Conservation (phyloP, 2,113 vertebrate genomes). For the Synchiropus splendidus region DNA sequence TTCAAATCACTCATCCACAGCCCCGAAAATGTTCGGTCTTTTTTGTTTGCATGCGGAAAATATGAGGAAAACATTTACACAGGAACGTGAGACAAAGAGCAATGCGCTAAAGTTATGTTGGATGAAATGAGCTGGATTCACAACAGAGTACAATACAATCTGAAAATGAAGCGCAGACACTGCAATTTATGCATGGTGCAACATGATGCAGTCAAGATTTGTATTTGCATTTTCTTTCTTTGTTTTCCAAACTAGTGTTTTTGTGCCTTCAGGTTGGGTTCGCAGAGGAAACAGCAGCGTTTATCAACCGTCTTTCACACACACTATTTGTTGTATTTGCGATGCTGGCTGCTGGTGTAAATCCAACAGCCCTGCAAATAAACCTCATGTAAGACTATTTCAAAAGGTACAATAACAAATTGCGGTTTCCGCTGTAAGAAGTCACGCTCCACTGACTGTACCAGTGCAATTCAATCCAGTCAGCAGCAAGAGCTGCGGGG, state of each 20-base stretch:
- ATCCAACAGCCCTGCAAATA: no score
- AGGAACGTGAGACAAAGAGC: no score
- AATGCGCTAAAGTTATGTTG: no score
- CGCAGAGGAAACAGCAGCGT: slow-evolving; percentile 6
- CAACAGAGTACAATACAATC: no score
- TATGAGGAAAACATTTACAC: no score
- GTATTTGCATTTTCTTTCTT: slow-evolving; percentile 56
- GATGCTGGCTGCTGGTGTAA: no score
- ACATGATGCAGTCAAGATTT: slow-evolving; percentile 46
- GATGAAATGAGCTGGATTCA: no score
- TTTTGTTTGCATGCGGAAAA: no score
- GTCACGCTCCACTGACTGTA: neutral
- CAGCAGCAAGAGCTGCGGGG: neutral
- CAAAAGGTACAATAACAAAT: neutral
- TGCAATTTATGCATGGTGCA: no score
- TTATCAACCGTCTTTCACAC: neutral
- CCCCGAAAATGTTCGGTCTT: slow-evolving; percentile 19
- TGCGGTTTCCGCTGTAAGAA: neutral
- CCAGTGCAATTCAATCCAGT: no score
- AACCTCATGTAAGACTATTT: neutral
- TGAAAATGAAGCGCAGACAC: no score
- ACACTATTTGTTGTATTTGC: slow-evolving; percentile 3
- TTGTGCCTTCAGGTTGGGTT: slow-evolving; percentile 19
- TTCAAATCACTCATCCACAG: slow-evolving; percentile 38
- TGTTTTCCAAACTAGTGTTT: slow-evolving; percentile 49